Percentiles rank a stretch among this genome's conserved stretches.
Evolutionary conservation across 2,888 invertebrate genomes (phyloP).

Genomic region (Nymphalis polychloros): DNA sequence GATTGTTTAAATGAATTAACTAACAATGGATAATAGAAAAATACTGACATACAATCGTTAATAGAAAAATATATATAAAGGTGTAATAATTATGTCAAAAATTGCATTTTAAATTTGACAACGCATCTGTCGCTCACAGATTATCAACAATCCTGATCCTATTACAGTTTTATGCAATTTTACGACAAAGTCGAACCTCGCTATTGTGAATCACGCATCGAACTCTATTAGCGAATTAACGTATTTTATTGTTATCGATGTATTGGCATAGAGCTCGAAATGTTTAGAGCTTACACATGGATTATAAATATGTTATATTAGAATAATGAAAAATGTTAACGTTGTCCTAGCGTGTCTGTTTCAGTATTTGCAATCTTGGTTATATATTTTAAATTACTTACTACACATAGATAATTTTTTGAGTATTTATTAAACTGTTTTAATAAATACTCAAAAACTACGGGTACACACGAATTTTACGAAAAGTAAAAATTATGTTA

Average conservation of each 20-base stretch:
- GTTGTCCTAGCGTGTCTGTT: no score
- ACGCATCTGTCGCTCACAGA: slow-evolving; percentile 36
- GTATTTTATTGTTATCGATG: slow-evolving; percentile 35
- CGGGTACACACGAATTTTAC: no score
- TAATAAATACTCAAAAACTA: no score
- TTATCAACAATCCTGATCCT: slow-evolving; percentile 14
- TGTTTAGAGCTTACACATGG: slow-evolving; percentile 10
- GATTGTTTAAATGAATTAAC: no score
- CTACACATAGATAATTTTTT: no score
- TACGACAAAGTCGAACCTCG: slow-evolving; percentile 38
- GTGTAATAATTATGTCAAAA: neutral
- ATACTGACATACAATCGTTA: no score
- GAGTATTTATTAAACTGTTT: no score
- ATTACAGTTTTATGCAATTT: slow-evolving; percentile 37
- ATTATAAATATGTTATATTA: neutral
- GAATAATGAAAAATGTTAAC: neutral
- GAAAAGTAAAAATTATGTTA: no score
- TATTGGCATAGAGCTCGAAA: slow-evolving; percentile 19
- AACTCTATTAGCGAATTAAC: slow-evolving; percentile 55
- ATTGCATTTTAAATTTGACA: slow-evolving; percentile 1
- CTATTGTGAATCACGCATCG: slow-evolving; percentile 43
- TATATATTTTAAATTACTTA: no score
- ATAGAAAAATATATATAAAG: no score
- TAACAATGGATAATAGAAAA: no score
- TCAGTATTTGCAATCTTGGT: no score